A percentile compares a stretch with the other conserved stretches of the same genome.
phyloP scores from a whole-genome alignment of 2,797 vertebrate genomes.

The Falco biarmicus region DNA sequence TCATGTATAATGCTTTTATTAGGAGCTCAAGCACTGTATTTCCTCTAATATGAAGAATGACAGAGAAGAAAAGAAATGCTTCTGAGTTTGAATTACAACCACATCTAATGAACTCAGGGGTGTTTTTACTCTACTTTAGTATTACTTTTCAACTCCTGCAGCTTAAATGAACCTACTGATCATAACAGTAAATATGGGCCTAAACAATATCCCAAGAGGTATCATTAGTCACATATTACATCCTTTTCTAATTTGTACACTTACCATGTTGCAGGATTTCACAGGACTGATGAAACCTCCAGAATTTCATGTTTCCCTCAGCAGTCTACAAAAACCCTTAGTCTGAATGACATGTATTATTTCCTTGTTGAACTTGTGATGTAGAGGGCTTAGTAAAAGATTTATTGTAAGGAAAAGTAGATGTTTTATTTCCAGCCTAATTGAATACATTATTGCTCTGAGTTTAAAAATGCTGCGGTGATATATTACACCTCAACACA shows the following conservation, averaged over 20 bases:
- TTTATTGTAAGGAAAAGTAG: conserved; percentile 77
- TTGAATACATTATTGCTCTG: conserved; percentile 79
- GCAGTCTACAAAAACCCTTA: conserved; percentile 78
- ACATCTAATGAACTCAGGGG: conserved; percentile 77
- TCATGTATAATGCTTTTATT: conserved; percentile 74
- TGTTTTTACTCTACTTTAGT: conserved; percentile 75
- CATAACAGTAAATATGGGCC: conserved; percentile 78
- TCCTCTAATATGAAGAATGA: conserved; percentile 76
- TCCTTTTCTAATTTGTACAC: conserved; percentile 83
- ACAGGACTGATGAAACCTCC: conserved; percentile 79
- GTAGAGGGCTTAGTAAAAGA: conserved; percentile 75
- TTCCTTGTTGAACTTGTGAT: conserved; percentile 78
- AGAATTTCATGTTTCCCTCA: conserved; percentile 81
- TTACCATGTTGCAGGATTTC: conserved; percentile 73
- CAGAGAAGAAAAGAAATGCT: conserved; percentile 76
- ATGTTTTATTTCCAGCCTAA: conserved; percentile 78
- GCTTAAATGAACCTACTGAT: conserved; percentile 77
- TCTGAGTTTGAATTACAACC: conserved; percentile 79
- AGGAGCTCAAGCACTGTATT: conserved; percentile 71
- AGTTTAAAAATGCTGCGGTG: conserved; percentile 75
- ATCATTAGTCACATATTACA: conserved; percentile 82
- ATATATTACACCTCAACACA: conserved; percentile 75
- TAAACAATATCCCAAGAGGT: conserved; percentile 79
- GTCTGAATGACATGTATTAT: conserved; percentile 82
- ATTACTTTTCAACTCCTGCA: conserved; percentile 79